Conservation (phyloP, 1,140 invertebrate genomes). For the Drosophila funebris region DNA sequence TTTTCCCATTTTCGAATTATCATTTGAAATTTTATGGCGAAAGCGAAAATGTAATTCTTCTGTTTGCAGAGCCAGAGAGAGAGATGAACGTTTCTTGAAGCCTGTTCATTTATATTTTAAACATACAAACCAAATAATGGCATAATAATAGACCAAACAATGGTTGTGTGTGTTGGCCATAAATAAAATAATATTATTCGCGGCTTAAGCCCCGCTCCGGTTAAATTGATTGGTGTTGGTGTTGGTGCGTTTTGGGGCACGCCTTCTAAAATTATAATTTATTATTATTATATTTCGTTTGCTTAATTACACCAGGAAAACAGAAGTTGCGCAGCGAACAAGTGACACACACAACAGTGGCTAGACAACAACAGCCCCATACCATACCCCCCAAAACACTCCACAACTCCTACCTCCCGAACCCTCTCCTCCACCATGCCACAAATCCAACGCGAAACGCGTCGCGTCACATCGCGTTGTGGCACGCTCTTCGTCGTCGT, state of each 20-base stretch:
- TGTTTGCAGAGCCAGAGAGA: background rate
- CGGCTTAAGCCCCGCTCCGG: slow-evolving; percentile 11
- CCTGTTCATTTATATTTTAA: slow-evolving; percentile 83
- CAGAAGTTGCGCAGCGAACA: slow-evolving; percentile 54
- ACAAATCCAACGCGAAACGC: no score
- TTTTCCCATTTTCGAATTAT: slow-evolving; percentile 58
- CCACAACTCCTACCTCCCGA: background rate
- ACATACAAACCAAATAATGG: slow-evolving; percentile 73
- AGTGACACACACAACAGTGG: slow-evolving; percentile 14
- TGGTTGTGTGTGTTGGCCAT: slow-evolving; percentile 19
- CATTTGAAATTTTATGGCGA: slow-evolving; percentile 64
- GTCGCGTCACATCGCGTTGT: background rate
- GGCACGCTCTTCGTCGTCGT: background rate
- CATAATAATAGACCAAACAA: slow-evolving; percentile 39
- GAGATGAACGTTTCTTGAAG: slow-evolving; percentile 58
- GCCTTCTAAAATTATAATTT: slow-evolving; percentile 84
- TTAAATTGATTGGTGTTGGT: slow-evolving; percentile 21
- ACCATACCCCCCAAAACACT: background rate
- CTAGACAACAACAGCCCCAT: slow-evolving; percentile 16
- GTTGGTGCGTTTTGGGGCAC: no score
- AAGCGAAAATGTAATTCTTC: slow-evolving; percentile 3
- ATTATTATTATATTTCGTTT: slow-evolving; percentile 84
- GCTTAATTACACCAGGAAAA: slow-evolving; percentile 83
- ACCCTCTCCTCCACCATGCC: background rate
- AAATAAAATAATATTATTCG: slow-evolving; percentile 57